Conservation (phyloP, 2,113 vertebrate genomes). For the Ailurus styani region DNA sequence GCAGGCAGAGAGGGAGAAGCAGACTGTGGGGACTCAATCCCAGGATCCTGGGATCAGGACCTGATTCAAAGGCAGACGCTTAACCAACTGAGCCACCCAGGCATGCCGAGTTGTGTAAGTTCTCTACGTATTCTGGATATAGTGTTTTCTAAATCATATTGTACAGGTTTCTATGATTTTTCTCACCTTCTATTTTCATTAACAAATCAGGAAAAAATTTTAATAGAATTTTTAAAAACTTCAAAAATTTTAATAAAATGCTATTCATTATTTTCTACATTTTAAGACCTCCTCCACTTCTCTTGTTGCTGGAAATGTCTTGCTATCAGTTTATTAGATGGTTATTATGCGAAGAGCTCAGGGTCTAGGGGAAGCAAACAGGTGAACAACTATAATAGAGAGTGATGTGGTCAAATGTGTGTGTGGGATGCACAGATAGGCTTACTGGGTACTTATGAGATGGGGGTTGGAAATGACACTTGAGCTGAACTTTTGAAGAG, state of each 20-base stretch:
- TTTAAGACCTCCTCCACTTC: background rate
- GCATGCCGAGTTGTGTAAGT: background rate
- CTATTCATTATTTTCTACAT: background rate
- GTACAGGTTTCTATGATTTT: slow-evolving; percentile 23
- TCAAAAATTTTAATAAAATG: background rate
- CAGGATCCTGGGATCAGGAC: too few species aligned
- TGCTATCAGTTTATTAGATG: background rate
- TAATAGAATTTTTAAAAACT: background rate
- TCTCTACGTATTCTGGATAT: background rate
- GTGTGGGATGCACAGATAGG: too few species aligned
- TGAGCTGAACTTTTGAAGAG: background rate
- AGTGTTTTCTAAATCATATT: slow-evolving; percentile 49
- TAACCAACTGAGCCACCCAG: too few species aligned
- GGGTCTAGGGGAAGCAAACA: background rate
- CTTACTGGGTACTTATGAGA: background rate
- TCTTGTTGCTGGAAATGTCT: background rate
- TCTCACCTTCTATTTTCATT: slow-evolving; percentile 48
- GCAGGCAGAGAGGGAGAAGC: too few species aligned
- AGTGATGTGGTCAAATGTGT: background rate
- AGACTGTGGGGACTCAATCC: too few species aligned
- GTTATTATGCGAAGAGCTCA: background rate
- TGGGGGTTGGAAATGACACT: background rate
- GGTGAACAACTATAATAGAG: background rate
- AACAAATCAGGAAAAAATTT: slow-evolving; percentile 38
- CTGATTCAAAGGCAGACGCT: too few species aligned